Evolutionary conservation across 2,888 invertebrate genomes (phyloP), one percentile per base, ranked within the genome.

Genomic region (Brachylomia viminalis): DNA sequence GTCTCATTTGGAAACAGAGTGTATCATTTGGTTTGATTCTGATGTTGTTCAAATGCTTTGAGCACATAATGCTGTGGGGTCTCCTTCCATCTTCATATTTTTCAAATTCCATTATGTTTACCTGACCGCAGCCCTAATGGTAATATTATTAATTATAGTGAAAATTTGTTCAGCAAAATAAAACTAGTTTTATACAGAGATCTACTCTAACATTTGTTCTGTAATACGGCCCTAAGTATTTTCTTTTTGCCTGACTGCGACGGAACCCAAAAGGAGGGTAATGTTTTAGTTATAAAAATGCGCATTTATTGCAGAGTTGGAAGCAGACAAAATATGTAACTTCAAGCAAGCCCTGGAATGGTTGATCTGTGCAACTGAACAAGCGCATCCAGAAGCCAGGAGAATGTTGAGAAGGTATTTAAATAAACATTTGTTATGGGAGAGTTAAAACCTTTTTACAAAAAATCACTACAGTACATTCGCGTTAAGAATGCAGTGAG

Each of bases 341-440:
- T 98, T 98, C 81, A 97, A 98, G 85, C 97, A 98, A 85, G 99
- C 99, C 0, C 97, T 99, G 69, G 98, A 98, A 90, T 99, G 99
- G 99, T 94, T 99, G 67, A 98, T 99, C n/a, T 98, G 98, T 94
- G 99, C 99, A 4, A 99, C 99, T 0, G 98, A 98, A 90, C 99
- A 99, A 93, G 99, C 99, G 0, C 98, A 99, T 89, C 97, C 98
- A 62, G 98, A 99, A 92, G 99, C 99, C 0, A 98, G 98, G 54
- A 97, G 97, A 79, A 97, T 99, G 90, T 96, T 99, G 81, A 96
- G 97, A 92, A 92, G 96, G 97, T 96, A 92, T 33, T 49, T 11
- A 45, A 7, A 33, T 13, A 61, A 4, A 23, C 3, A 33, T 23
- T 23, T 11, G 23, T 23, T 20, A 49, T 49, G 20, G 20, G 8